Evolutionary conservation across 2,888 invertebrate species (phyloP).

Genomic region (Maniola hyperantus): DNA sequence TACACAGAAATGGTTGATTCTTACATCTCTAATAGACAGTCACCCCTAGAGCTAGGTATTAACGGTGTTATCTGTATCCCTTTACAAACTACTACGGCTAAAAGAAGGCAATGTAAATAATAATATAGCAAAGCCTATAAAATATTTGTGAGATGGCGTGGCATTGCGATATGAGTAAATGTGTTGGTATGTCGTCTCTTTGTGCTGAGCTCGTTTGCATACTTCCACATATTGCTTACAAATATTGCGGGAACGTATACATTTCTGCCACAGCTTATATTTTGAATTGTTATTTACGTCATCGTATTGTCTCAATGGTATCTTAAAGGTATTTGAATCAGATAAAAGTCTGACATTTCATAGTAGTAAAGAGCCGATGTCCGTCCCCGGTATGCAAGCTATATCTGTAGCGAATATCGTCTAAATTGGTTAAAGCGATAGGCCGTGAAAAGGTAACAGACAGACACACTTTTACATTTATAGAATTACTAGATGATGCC

Average conservation of each 20-base stretch:
- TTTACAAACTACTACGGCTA: not conserved
- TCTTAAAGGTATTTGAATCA: no score
- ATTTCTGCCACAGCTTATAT: slow-evolving; percentile 51
- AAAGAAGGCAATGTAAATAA: slow-evolving; percentile 12
- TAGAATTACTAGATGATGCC: no score
- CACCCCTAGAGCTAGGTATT: no score
- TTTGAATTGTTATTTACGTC: slow-evolving; percentile 50
- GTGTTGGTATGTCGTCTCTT: slow-evolving; percentile 53
- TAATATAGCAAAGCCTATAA: slow-evolving; percentile 27
- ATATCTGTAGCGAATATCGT: no score
- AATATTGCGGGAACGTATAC: slow-evolving; percentile 60
- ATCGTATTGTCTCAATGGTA: slow-evolving; percentile 37
- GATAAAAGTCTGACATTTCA: no score
- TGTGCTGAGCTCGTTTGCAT: slow-evolving; percentile 59
- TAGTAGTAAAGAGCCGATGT: no score
- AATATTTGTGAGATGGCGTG: slow-evolving; percentile 39
- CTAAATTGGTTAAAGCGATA: no score
- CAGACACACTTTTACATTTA: no score
- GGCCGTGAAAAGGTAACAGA: no score
- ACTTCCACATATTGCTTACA: slow-evolving; percentile 67
- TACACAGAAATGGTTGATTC: no score
- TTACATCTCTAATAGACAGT: no score
- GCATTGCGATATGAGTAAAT: slow-evolving; percentile 43
- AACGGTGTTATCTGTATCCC: not conserved
- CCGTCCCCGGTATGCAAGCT: no score